phyloP scores from a whole-genome alignment of 30 jellyfish, hydroid and myxozoan genomes.

The Nemopilema nomurai region DNA sequence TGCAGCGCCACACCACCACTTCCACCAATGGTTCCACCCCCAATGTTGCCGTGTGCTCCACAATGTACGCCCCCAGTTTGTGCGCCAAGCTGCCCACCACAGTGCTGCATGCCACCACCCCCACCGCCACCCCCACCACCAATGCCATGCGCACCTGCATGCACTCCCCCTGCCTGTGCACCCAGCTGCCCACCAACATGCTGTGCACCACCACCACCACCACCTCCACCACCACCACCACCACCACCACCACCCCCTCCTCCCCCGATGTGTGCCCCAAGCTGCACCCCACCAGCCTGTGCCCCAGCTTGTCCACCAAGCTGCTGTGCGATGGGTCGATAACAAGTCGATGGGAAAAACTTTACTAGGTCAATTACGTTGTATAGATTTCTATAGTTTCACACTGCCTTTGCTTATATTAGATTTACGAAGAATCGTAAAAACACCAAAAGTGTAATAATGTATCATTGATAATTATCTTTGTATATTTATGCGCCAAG shows the following conservation, averaged over 20 bases:
- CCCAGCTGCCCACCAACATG: conserved; percentile 74
- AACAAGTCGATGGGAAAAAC: neutral
- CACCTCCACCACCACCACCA: conserved; percentile 72
- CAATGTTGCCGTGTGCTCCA: conserved; percentile 65
- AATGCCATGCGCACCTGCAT: conserved; percentile 62
- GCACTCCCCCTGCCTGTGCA: conserved; percentile 79
- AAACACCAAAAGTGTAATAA: too few relatives aligned
- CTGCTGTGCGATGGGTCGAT: conserved; percentile 74
- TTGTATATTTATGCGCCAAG: neutral
- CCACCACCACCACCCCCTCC: conserved; percentile 82
- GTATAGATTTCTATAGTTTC: neutral
- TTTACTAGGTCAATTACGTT: neutral
- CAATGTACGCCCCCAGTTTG: conserved; percentile 68
- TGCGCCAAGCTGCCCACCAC: conserved; percentile 60
- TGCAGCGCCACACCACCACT: conserved; percentile 76
- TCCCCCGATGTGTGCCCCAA: conserved; percentile 65
- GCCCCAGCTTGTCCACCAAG: conserved; percentile 87
- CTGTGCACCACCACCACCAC: conserved; percentile 78
- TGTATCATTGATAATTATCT: neutral
- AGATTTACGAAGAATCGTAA: too few relatives aligned
- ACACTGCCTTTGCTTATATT: neutral
- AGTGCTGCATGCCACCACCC: conserved; percentile 62
- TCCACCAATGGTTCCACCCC: conserved; percentile 87
- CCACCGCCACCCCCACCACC: conserved; percentile 88
- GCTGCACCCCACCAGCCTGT: conserved; percentile 79